A percentile compares a stretch with the other conserved stretches of the same genome.
phyloP scores from a whole-genome alignment of 1,140 invertebrate species.

The Antheraea pernyi region DNA sequence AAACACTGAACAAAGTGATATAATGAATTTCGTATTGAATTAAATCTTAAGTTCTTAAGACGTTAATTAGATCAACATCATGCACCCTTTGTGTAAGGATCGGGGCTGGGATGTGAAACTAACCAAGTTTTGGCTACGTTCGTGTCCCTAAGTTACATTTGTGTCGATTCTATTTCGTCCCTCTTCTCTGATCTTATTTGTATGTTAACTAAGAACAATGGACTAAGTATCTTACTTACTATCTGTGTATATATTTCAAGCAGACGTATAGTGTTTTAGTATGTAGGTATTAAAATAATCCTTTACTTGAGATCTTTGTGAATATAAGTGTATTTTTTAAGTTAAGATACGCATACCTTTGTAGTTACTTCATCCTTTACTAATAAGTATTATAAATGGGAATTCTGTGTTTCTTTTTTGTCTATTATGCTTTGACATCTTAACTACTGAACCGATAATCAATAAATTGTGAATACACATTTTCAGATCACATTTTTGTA shows the following conservation, averaged over 20 bases:
- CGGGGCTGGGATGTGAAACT: constrained; percentile 23
- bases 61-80: constrained; percentile 25
- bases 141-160: constrained; percentile 61
- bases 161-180: constrained; percentile 46
- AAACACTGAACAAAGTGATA: not conserved
- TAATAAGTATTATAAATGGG: too few species aligned
- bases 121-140: constrained; percentile 57
- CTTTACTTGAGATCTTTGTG: too few species aligned
- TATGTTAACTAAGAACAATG: constrained; percentile 44
- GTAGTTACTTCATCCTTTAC: too few species aligned
- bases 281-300: constrained; percentile 1
- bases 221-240: constrained; percentile 16
- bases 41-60: constrained; percentile 7
- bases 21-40: not conserved
- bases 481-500: too few species aligned
- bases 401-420: too few species aligned
- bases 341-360: too few species aligned
- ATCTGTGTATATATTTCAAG: not conserved
- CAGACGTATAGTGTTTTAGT: too few species aligned
- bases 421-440: too few species aligned
- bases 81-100: constrained; percentile 25
- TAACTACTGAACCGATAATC: too few species aligned
- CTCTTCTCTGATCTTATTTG: constrained; percentile 49
- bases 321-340: too few species aligned
- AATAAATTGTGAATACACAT: too few species aligned